phyloP scores from a whole-genome alignment of 2,888 invertebrate species.

The Orchesella flavescens region DNA sequence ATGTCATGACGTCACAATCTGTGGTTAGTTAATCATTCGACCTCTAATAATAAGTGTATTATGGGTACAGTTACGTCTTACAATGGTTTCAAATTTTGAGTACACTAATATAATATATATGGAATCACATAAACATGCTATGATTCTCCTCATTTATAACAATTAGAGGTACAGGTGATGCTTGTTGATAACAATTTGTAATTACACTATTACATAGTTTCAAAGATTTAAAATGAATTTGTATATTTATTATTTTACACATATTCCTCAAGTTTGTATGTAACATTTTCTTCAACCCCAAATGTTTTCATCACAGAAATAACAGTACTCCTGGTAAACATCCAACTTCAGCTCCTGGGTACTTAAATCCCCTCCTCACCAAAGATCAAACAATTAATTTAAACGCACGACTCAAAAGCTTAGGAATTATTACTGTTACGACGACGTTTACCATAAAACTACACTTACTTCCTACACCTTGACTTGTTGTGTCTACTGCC shows the following conservation, averaged over 20 bases:
- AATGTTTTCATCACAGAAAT: slow-evolving; percentile 54
- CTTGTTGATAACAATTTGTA: slow-evolving; percentile 7
- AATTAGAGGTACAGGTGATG: slow-evolving; percentile 51
- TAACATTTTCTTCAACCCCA: slow-evolving; percentile 22
- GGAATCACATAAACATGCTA: slow-evolving; percentile 33
- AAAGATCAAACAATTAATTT: too few species aligned
- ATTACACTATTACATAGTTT: slow-evolving; percentile 27
- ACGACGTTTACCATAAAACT: neutral
- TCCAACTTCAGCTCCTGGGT: neutral
- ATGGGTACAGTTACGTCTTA: neutral
- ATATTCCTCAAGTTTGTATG: slow-evolving; percentile 3
- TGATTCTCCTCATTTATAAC: neutral
- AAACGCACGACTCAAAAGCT: neutral
- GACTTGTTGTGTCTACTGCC: too few species aligned
- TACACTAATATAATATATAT: neutral
- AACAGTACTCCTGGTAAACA: slow-evolving; percentile 50
- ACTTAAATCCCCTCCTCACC: neutral
- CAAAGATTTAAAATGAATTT: slow-evolving; percentile 1
- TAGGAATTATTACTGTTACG: neutral
- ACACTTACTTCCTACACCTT: neutral
- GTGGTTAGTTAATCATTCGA: too few species aligned
- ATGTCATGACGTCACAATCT: too few species aligned
- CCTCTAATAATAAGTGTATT: too few species aligned
- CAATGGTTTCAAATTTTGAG: too few species aligned
- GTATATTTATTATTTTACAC: neutral